Percentiles rank a stretch among this genome's conserved stretches.
Conservation (phyloP, 2,113 vertebrate species). For the Carassius carassius region DNA sequence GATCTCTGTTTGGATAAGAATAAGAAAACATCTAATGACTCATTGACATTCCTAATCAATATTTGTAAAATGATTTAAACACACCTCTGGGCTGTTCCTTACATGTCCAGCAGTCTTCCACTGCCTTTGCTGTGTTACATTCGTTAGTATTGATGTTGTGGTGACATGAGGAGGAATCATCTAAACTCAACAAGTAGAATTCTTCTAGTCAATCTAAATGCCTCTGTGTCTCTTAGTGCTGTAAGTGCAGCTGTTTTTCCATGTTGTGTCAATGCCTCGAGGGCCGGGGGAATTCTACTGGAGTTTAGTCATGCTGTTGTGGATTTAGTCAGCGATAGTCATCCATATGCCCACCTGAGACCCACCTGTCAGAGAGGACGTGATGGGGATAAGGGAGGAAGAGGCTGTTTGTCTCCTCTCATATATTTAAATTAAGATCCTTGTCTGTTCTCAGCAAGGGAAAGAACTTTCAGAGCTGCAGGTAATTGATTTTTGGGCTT, state of each 20-base stretch:
- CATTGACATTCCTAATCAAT: neutral
- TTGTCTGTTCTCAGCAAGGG: constrained; percentile 32
- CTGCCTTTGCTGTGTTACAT: neutral
- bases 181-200: neutral
- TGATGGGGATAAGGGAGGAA: constrained; percentile 28
- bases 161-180: neutral
- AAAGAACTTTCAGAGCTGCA: constrained; percentile 36
- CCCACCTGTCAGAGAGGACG: constrained; percentile 27
- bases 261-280: neutral
- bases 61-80: neutral
- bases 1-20: neutral
- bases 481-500: constrained; percentile 57
- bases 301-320: neutral
- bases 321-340: constrained; percentile 18
- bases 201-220: constrained; percentile 3
- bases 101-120: neutral
- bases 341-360: constrained; percentile 25
- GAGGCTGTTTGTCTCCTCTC: constrained; percentile 48
- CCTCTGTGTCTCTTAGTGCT: neutral
- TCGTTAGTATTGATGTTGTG: constrained; percentile 1
- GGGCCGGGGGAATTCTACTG: constrained; percentile 22
- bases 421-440: constrained; percentile 56
- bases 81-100: neutral
- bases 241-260: constrained; percentile 18
- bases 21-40: neutral